Evolutionary conservation across 2,888 invertebrate genomes (phyloP), one percentile per base, ranked within the genome.

Genomic region (Oligia strigilis): DNA sequence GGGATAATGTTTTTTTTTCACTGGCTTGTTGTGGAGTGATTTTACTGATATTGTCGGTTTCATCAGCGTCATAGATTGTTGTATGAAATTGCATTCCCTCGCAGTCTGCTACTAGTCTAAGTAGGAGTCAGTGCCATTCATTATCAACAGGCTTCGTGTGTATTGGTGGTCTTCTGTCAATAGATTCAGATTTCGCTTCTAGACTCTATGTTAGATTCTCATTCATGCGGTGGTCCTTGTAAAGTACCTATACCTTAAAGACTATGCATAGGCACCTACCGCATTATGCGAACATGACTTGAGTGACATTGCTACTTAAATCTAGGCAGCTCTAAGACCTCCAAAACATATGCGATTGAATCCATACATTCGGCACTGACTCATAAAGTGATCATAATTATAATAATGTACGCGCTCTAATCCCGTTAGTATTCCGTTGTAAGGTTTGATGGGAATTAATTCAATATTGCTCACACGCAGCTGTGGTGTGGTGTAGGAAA

Each of bases 361-460:
- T 60, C 85, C 86, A 52, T 86, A 83, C 40, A 77, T 36, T 60
- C 14, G 19, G 17, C 40, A 49, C 62, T 87, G 86, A 78, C 62
- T 86, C 86, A 88, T 43, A 29, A 65, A 80, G 43, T 65, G 69
- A 75, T 71, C 67, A 77, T 52, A 82, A 80, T 78, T 82, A 82
- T 85, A 73, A 80, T 75, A 77, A 70, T 23, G 60, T 72, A 78
- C 75, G 81, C 72, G 75, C 55, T 55, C 36, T 88, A 88, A 88
- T 88, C 88, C 64, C n/a, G 46, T 88, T 88, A 88, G 66, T 67
- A 46, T 69, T 71, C 52, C 71, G 36, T 88, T 88, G 74, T 86
- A 88, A 78, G 88, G 89, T 84, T 88, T 88, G 75, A 82, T 79
- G 55, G 9, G 72, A 84, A 84, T 86, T 88, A 88, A 87, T 88